A percentile compares a stretch with the other conserved stretches of the same genome.
Conservation (phyloP, 2,888 invertebrate genomes). For the Trichopoda pennipes region DNA sequence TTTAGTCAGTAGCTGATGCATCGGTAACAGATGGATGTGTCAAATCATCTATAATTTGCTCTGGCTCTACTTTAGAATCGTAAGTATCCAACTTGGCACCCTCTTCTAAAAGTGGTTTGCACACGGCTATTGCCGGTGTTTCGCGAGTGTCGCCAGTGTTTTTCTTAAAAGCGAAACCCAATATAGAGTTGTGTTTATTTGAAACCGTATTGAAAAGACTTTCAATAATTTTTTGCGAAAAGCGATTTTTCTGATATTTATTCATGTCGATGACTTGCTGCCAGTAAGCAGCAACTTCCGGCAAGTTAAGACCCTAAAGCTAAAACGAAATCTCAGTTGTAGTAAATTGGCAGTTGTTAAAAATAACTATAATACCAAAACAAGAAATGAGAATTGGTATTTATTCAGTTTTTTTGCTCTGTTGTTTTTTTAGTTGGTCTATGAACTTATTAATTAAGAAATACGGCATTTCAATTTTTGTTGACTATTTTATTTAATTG, state of each 20-base stretch:
- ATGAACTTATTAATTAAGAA: constrained; percentile 60
- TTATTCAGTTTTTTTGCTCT: constrained; percentile 14
- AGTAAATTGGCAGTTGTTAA: constrained; percentile 48
- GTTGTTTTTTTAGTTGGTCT: constrained; percentile 44
- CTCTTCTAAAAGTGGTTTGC: constrained; percentile 95
- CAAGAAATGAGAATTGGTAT: constrained; percentile 37
- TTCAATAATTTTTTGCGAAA: constrained; percentile 93
- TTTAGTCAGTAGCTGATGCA: not conserved
- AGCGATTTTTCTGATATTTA: constrained; percentile 96
- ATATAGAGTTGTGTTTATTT: constrained; percentile 95
- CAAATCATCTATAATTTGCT: constrained; percentile 90
- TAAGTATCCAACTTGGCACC: constrained; percentile 96
- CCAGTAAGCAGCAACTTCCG: constrained; percentile 99
- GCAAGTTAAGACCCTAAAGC: constrained; percentile 90
- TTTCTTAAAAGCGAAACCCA: constrained; percentile 99
- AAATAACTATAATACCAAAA: constrained; percentile 1
- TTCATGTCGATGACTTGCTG: constrained; percentile 98
- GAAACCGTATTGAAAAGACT: constrained; percentile 98
- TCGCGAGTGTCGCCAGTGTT: constrained; percentile 99
- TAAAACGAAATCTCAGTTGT: constrained; percentile 33
- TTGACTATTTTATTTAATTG: constrained; percentile 26
- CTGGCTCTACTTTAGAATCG: constrained; percentile 96
- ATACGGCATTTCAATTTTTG: constrained; percentile 54
- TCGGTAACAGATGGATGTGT: constrained; percentile 85
- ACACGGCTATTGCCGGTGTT: constrained; percentile 97